Percentiles rank a stretch among this genome's conserved stretches.
These are phyloP conservation scores for Acanthosoma haemorrhoidale DNA, from an alignment of 2,888 invertebrate genomes.

Conservation along the genomic window DNA sequence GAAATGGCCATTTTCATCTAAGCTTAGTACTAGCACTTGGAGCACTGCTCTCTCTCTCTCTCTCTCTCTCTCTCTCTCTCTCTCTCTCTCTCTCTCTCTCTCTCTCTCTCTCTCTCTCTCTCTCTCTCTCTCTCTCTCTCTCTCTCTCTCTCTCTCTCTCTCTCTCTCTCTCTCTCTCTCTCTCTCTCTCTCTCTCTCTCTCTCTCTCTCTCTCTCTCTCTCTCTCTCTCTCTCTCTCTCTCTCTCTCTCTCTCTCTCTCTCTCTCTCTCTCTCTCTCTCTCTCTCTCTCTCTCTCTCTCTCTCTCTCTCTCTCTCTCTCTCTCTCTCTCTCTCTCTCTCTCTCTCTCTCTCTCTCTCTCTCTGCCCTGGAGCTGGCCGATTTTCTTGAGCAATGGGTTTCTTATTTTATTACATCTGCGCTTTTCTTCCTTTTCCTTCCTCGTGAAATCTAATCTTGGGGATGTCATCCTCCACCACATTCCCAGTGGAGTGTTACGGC, in stretches of 20 bases:
- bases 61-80: background rate
- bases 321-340: conserved; percentile 17
- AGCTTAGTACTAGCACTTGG: background rate
- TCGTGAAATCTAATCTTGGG: too few relatives aligned
- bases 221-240: background rate
- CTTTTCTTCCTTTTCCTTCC: too few relatives aligned
- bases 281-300: conserved; percentile 24
- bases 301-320: conserved; percentile 13
- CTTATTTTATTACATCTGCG: too few relatives aligned
- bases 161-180: background rate
- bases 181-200: conserved; percentile 5
- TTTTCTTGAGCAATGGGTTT: too few relatives aligned
- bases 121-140: background rate
- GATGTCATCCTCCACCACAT: too few relatives aligned
- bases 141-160: background rate
- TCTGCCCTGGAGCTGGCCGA: too few relatives aligned
- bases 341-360: background rate
- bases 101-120: conserved; percentile 1
- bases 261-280: conserved; percentile 21
- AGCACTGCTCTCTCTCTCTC: background rate
- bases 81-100: conserved; percentile 14
- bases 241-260: conserved; percentile 8
- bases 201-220: background rate
- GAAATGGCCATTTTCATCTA: background rate
- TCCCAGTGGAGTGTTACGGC: too few relatives aligned